Evolutionary conservation across 2,113 vertebrate species (phyloP).

Genomic region (Hippoglossus stenolepis): DNA sequence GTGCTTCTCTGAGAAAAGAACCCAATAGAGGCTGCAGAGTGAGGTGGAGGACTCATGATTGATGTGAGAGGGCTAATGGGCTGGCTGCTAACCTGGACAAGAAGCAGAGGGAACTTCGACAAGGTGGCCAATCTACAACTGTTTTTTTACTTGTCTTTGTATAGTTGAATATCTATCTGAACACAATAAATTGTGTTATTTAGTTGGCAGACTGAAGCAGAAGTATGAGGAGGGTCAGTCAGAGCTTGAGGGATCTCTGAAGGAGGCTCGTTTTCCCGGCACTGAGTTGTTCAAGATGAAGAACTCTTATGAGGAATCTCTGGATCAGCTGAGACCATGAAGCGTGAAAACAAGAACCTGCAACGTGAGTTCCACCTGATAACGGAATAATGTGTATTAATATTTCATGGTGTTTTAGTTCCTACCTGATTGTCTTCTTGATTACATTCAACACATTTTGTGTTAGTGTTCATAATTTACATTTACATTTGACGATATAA

Average conservation of each 20-base stretch:
- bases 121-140: slow-evolving; percentile 39
- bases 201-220: slow-evolving; percentile 69
- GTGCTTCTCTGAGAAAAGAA: slow-evolving; percentile 75
- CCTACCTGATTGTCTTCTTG: background rate
- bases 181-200: slow-evolving; percentile 1
- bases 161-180: background rate
- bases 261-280: slow-evolving; percentile 66
- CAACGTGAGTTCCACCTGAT: slow-evolving; percentile 23
- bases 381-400: too few relatives aligned
- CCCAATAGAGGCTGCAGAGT: slow-evolving; percentile 73
- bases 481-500: background rate
- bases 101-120: slow-evolving; percentile 74
- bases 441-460: background rate
- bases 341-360: slow-evolving; percentile 23
- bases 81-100: slow-evolving; percentile 69
- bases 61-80: slow-evolving; percentile 70
- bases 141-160: background rate
- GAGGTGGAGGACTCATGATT: slow-evolving; percentile 77
- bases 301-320: slow-evolving; percentile 12
- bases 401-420: too few relatives aligned
- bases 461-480: background rate
- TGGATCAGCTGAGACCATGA: slow-evolving; percentile 23
- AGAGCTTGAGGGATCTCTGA: slow-evolving; percentile 83
- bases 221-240: slow-evolving; percentile 71
- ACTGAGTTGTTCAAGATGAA: slow-evolving; percentile 15